Conservation (phyloP, 1,140 invertebrate genomes). For the Cydia fagiglandana region DNA sequence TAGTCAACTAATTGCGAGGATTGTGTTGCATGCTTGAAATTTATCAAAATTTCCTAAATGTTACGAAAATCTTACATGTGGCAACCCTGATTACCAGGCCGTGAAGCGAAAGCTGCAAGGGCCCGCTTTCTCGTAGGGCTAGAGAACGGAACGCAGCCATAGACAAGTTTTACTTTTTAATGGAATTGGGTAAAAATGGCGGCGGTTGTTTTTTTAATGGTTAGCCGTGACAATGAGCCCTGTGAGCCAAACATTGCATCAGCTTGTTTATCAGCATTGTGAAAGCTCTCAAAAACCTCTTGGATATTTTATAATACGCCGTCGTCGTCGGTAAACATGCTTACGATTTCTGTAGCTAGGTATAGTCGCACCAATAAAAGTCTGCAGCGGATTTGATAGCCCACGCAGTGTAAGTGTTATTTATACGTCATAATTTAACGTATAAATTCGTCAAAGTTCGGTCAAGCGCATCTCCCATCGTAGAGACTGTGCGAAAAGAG, state of each 20-base stretch:
- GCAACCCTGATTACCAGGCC: slow-evolving; percentile 44
- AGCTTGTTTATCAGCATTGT: background rate
- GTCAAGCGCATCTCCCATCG: no score
- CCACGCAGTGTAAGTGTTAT: no score
- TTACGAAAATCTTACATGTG: background rate
- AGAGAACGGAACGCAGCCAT: slow-evolving; percentile 29
- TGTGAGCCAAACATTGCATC: slow-evolving; percentile 12
- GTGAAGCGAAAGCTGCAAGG: slow-evolving; percentile 66
- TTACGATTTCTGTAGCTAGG: no score
- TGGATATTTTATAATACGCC: background rate
- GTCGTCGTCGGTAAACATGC: no score
- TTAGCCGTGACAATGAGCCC: slow-evolving; percentile 13
- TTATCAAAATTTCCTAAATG: background rate
- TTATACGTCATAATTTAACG: no score
- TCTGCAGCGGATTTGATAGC: no score
- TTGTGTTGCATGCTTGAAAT: background rate
- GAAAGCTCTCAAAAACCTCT: background rate
- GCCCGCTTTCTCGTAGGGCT: slow-evolving; percentile 56
- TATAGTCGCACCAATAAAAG: no score
- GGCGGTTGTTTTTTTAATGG: slow-evolving; percentile 15
- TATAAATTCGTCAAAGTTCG: no score
- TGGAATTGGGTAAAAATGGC: slow-evolving; percentile 29
- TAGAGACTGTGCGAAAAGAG: no score
- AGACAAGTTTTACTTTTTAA: slow-evolving; percentile 27
- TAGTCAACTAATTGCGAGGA: no score